Evolutionary conservation across 1,140 invertebrate species (phyloP), one percentile per base, ranked within the genome.

Genomic region (Dendrolimus kikuchii): DNA sequence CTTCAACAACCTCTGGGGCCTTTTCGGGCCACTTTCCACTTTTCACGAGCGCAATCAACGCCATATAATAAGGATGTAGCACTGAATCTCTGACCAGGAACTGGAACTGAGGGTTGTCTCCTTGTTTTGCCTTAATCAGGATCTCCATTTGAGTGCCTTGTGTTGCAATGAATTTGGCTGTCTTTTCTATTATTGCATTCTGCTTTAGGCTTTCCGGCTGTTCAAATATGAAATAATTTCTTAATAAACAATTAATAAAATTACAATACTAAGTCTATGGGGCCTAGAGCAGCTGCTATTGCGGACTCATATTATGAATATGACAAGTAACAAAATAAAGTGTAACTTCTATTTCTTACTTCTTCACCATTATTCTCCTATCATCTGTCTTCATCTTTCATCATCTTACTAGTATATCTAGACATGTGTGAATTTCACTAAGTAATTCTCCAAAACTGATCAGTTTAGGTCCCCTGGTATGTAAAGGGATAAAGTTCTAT

Each of bases 71-170:
- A 2, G 93, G 92, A 88, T 99, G 93, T 9, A 99, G 86, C 0
- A 88, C 72, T 55, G 95, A 91, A 61, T 96, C 95, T 78, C 95
- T 95, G 43, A 95, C 94, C 10, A 99, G 89, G 86, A 99, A 99
- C 49, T 93, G 89, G 88, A 99, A 99, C 83, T 98, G 95, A 3
- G 92, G 89, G 88, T 99, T 99, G 64, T 94, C 92, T 0, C 95
- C 90, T 82, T 99, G 98, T 85, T 99, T 99, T 6, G 97, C 95
- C 88, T 99, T 99, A 53, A 99, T 93, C 0, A 99, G 89, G 51
- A 99, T 98, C 88, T 99, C 98, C 97, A 99, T 99, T 88, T 99
- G 98, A 39, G 92, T 89, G 0, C 98, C 98, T 81, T 99, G 97
- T 45, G 91, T 89, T 57, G 94, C 93, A 60, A 99, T 96, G 88